Percentiles rank a stretch among this genome's conserved stretches.
These are phyloP conservation scores for Podabrus alpinus DNA, from an alignment of 2,888 invertebrate genomes.

Conservation along the genomic window DNA sequence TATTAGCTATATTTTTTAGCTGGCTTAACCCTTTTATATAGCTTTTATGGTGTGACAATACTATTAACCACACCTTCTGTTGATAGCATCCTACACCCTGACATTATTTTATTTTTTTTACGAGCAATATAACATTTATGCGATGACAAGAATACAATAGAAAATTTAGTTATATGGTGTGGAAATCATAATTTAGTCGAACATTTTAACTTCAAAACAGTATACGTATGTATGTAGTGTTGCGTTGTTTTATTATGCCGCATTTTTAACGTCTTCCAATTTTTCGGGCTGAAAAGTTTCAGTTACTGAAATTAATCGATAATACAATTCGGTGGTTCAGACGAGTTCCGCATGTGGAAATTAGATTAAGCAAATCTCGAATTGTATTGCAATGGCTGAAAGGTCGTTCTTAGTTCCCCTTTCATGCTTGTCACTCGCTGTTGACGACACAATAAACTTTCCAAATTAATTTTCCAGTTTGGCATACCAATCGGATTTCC, in stretches of 20 bases:
- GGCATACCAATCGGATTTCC: constrained; percentile 27
- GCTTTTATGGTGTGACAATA: constrained; percentile 1
- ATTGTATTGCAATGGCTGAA: constrained; percentile 18
- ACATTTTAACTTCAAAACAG: not conserved
- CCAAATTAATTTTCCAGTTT: constrained; percentile 36
- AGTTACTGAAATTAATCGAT: constrained; percentile 2
- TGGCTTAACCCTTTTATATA: not conserved
- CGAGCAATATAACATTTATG: constrained; percentile 18
- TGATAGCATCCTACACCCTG: constrained; percentile 11
- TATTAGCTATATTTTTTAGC: not conserved
- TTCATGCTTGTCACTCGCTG: constrained; percentile 31
- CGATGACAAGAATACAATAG: constrained; percentile 11
- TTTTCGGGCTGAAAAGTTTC: not conserved
- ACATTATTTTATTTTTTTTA: constrained; percentile 15
- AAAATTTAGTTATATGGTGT: constrained; percentile 15
- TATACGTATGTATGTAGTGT: not conserved
- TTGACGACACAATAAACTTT: constrained; percentile 35
- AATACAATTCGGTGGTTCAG: constrained; percentile 12
- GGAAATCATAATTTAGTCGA: constrained; percentile 13
- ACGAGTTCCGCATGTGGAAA: constrained; percentile 24
- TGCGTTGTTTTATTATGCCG: not conserved
- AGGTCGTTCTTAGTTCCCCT: constrained; percentile 19
- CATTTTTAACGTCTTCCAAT: not conserved
- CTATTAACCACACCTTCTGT: constrained; percentile 9
- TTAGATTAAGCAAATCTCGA: constrained; percentile 30